Evolutionary conservation across 2,888 invertebrate genomes (phyloP).

Genomic region (Machimus rusticus): DNA sequence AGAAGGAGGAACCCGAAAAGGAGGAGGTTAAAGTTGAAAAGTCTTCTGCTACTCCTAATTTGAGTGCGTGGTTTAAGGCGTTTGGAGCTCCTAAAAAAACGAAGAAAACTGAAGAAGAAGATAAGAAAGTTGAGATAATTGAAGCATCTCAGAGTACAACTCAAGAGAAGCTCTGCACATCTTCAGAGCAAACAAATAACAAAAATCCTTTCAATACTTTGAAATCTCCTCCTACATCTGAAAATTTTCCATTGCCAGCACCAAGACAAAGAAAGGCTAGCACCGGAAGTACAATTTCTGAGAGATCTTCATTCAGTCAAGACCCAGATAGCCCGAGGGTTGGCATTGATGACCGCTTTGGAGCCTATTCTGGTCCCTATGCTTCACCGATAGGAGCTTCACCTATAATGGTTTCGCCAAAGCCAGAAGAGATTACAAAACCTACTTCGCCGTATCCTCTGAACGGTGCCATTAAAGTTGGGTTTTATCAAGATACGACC

Average conservation of each 20-base stretch:
- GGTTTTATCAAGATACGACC: slow-evolving; percentile 89
- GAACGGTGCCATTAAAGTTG: slow-evolving; percentile 85
- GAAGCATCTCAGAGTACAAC: not conserved
- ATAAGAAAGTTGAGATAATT: slow-evolving; percentile 53
- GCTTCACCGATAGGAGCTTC: slow-evolving; percentile 78
- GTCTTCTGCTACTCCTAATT: slow-evolving; percentile 80
- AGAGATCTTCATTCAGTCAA: slow-evolving; percentile 80
- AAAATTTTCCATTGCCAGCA: slow-evolving; percentile 59
- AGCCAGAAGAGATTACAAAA: slow-evolving; percentile 72
- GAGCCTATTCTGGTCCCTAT: slow-evolving; percentile 74
- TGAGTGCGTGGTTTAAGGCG: slow-evolving; percentile 92
- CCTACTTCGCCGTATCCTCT: slow-evolving; percentile 73
- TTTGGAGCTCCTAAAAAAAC: slow-evolving; percentile 84
- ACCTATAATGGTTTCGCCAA: slow-evolving; percentile 76
- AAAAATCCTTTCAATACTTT: slow-evolving; percentile 55
- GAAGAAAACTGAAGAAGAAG: slow-evolving; percentile 70
- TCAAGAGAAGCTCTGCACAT: slow-evolving; percentile 44
- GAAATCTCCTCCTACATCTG: slow-evolving; percentile 51
- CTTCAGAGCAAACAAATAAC: slow-evolving; percentile 45
- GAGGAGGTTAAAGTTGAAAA: slow-evolving; percentile 63
- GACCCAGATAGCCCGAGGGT: slow-evolving; percentile 77
- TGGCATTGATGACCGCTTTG: slow-evolving; percentile 68
- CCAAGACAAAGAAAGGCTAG: slow-evolving; percentile 74
- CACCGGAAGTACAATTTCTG: slow-evolving; percentile 81
- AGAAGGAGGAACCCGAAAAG: slow-evolving; percentile 50